These are phyloP conservation scores for Prenolepis imparis DNA, from an alignment of 2,888 invertebrate species.

Conservation along the genomic window DNA sequence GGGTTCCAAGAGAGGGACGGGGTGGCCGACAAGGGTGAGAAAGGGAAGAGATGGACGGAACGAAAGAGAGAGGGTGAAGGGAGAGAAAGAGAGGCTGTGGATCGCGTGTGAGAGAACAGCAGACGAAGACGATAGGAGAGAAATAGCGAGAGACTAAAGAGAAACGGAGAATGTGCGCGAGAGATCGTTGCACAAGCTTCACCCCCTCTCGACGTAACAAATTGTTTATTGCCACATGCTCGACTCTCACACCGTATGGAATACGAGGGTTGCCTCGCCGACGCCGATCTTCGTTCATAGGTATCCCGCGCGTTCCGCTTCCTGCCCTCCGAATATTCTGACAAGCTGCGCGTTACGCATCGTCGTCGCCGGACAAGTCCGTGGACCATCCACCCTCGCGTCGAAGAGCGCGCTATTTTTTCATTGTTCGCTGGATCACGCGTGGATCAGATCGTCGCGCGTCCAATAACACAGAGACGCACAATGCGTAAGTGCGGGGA, in stretches of 20 bases:
- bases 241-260: slow-evolving; percentile 76
- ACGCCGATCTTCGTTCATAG: slow-evolving; percentile 67
- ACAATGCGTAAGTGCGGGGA: slow-evolving; percentile 12
- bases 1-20: slow-evolving; percentile 46
- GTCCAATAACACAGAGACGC: slow-evolving; percentile 34
- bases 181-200: slow-evolving; percentile 58
- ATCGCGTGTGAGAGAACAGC: not conserved
- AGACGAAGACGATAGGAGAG: slow-evolving; percentile 65
- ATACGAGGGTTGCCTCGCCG: slow-evolving; percentile 68
- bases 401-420: slow-evolving; percentile 52
- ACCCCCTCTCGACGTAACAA: slow-evolving; percentile 78
- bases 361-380: slow-evolving; percentile 31
- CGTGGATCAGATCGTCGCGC: slow-evolving; percentile 33
- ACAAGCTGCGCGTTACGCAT: slow-evolving; percentile 19
- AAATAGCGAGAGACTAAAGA: slow-evolving; percentile 39
- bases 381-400: slow-evolving; percentile 59
- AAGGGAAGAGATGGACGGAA: slow-evolving; percentile 39
- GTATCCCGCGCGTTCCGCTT: slow-evolving; percentile 22
- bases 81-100: not conserved
- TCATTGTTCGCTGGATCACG: slow-evolving; percentile 66
- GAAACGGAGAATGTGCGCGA: slow-evolving; percentile 41
- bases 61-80: no score
- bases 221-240: slow-evolving; percentile 83
- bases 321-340: slow-evolving; percentile 11
- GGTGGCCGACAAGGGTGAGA: slow-evolving; percentile 58